Percentiles rank a stretch among this genome's conserved stretches.
These are phyloP conservation scores for Polydrusus cervinus DNA, from an alignment of 2,888 invertebrate genomes.

Conservation along the genomic window DNA sequence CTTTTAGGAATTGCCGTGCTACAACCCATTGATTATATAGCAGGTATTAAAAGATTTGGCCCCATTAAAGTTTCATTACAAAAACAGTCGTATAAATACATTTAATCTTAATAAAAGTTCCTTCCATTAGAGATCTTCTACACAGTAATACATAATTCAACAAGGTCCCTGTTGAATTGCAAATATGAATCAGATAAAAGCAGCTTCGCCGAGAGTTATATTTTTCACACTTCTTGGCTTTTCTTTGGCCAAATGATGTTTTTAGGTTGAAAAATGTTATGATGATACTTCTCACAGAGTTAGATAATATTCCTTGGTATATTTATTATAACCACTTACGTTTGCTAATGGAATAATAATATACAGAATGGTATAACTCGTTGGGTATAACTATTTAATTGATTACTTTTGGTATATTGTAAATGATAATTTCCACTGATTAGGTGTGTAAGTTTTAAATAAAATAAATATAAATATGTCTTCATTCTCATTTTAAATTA, in stretches of 20 bases:
- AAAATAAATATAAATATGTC: no score
- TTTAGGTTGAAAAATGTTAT: not conserved
- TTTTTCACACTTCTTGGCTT: slow-evolving; percentile 15
- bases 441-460: no score
- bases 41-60: slow-evolving; percentile 3
- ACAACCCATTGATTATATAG: slow-evolving; percentile 11
- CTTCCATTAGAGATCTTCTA: slow-evolving; percentile 22
- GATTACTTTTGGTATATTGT: no score
- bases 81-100: slow-evolving; percentile 18
- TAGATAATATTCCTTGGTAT: no score
- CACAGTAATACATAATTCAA: slow-evolving; percentile 28
- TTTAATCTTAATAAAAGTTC: slow-evolving; percentile 29
- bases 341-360: no score
- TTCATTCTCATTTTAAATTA: no score
- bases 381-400: no score
- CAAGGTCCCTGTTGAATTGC: slow-evolving; percentile 16
- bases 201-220: not conserved
- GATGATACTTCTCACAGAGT: not conserved
- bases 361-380: no score
- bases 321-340: no score
- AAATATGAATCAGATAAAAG: slow-evolving; percentile 23
- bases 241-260: not conserved
- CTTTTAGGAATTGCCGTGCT: slow-evolving; percentile 10
- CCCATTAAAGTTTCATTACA: slow-evolving; percentile 17
- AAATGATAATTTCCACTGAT: no score